These are phyloP conservation scores for Hormaphis cornu DNA, from an alignment of 1,140 invertebrate genomes.

Conservation along the genomic window DNA sequence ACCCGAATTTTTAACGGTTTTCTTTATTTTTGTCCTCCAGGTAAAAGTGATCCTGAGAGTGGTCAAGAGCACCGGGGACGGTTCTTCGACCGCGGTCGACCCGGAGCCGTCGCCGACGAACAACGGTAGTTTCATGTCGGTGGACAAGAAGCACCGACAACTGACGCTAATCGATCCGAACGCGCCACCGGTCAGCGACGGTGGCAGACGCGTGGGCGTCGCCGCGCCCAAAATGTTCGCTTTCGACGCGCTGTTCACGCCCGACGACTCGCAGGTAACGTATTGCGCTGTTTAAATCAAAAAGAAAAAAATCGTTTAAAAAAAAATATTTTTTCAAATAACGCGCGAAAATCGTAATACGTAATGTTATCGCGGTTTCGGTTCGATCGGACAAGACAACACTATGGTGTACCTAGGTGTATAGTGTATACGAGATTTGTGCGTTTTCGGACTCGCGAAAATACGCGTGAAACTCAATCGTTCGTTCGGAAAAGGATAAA, in stretches of 20 bases:
- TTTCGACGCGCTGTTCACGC: conserved; percentile 86
- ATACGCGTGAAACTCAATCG: too few relatives aligned
- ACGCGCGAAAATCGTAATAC: too few relatives aligned
- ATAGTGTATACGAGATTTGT: too few relatives aligned
- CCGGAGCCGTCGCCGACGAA: neutral
- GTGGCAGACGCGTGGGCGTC: conserved; percentile 44
- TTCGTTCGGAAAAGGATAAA: too few relatives aligned
- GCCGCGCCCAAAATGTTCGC: conserved; percentile 94
- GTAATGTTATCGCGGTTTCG: too few relatives aligned
- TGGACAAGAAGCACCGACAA: conserved; percentile 37
- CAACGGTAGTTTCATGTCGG: conserved; percentile 33
- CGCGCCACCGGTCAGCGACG: conserved; percentile 32
- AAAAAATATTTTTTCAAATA: too few relatives aligned
- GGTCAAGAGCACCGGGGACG: neutral
- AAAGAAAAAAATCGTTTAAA: too few relatives aligned
- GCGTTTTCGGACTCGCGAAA: too few relatives aligned
- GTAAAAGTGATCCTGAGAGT: conserved; percentile 39
- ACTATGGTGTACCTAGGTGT: too few relatives aligned
- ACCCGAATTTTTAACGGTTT: neutral
- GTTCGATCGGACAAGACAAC: too few relatives aligned
- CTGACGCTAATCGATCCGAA: conserved; percentile 38
- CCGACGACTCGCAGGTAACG: conserved; percentile 79
- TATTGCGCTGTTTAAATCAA: too few relatives aligned
- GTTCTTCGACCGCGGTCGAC: neutral
- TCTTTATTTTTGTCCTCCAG: conserved; percentile 30